phyloP scores from a whole-genome alignment of 2,113 vertebrate species.

The Gasterosteus nipponicus region DNA sequence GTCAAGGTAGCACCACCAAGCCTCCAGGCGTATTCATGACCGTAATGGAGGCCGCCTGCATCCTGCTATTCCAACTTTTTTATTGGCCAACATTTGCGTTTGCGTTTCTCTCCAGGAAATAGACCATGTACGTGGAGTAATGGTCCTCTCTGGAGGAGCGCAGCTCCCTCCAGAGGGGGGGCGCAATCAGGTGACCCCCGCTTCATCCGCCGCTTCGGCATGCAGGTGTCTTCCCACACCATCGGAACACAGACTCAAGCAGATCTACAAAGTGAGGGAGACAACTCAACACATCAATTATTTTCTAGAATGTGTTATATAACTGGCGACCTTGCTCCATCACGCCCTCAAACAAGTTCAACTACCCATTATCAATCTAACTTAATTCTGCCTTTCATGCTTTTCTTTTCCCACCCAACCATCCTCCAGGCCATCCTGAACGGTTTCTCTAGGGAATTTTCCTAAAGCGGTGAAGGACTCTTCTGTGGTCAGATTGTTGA shows the following conservation, averaged over 20 bases:
- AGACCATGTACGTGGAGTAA: too few species aligned
- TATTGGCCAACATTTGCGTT: too few species aligned
- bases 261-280: slow-evolving; percentile 87
- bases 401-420: neutral
- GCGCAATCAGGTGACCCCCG: slow-evolving; percentile 86
- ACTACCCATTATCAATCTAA: rapidly evolving
- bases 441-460: slow-evolving; percentile 86
- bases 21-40: too few species aligned
- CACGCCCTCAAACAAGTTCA: neutral
- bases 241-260: slow-evolving; percentile 87
- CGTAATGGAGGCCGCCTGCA: too few species aligned
- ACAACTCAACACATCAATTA: neutral
- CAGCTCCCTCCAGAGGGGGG: slow-evolving; percentile 89
- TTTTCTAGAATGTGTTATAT: neutral
- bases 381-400: neutral
- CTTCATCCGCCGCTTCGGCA: slow-evolving; percentile 87
- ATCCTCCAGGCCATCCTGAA: slow-evolving; percentile 84
- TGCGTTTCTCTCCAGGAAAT: too few species aligned
- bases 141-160: too few species aligned
- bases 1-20: too few species aligned
- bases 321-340: neutral
- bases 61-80: too few species aligned
- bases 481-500: slow-evolving; percentile 83
- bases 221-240: slow-evolving; percentile 86
- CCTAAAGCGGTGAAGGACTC: slow-evolving; percentile 81